Evolutionary conservation across 1,140 invertebrate species (phyloP).

Genomic region (Uloborus diversus): DNA sequence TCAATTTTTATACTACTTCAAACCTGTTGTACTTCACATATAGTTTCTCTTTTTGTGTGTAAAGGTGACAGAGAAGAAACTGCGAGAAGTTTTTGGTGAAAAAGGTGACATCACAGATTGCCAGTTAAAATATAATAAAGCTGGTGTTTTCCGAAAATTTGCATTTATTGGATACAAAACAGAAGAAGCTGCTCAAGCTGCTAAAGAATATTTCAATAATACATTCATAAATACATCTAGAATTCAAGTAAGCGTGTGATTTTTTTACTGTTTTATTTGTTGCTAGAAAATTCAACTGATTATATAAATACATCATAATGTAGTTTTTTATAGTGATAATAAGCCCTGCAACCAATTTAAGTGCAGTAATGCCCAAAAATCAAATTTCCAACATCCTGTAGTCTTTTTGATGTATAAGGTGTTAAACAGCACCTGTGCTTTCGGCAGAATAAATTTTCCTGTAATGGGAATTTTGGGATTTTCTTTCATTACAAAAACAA

Average conservation of each 20-base stretch:
- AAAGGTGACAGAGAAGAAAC: constrained; percentile 80
- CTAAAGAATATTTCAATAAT: constrained; percentile 82
- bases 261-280: neutral
- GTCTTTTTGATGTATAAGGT: no score
- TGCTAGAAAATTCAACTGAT: neutral
- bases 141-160: constrained; percentile 91
- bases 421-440: no score
- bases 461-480: no score
- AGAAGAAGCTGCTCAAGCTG: constrained; percentile 79
- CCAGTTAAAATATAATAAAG: constrained; percentile 87
- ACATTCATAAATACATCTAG: constrained; percentile 82
- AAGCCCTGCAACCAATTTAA: no score
- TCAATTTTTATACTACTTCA: neutral
- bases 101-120: constrained; percentile 90
- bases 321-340: no score
- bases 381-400: no score
- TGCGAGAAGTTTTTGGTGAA: constrained; percentile 78
- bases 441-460: no score
- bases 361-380: no score
- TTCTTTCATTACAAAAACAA: no score
- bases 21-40: neutral
- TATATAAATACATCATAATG: no score
- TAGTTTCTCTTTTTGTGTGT: constrained; percentile 61
- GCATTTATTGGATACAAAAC: constrained; percentile 89
- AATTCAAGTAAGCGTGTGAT: constrained; percentile 67